Conservation (phyloP, 1,140 invertebrate genomes). For the Diplogasteroides magnus region DNA sequence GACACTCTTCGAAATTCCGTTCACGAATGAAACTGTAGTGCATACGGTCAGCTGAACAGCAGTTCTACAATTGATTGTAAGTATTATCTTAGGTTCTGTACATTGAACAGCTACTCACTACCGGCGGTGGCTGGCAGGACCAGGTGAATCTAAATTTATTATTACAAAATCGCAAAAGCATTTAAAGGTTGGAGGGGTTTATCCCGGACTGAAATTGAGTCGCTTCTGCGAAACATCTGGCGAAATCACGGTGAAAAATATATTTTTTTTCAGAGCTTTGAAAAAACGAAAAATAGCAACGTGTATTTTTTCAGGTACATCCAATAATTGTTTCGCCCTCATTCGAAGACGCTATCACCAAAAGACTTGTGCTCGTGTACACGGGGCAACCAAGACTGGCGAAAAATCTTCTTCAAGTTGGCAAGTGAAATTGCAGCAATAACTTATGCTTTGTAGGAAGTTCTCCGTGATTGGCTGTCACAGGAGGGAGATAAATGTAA, state of each 20-base stretch:
- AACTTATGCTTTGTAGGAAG: background rate
- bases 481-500: background rate
- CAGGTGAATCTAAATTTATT: background rate
- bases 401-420: background rate
- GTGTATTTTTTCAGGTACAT: background rate
- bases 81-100: background rate
- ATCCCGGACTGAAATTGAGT: background rate
- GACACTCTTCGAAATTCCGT: background rate
- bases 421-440: background rate
- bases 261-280: no score
- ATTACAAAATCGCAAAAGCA: no score
- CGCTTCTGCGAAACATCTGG: no score
- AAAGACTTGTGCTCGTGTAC: background rate
- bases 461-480: background rate
- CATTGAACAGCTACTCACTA: background rate
- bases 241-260: no score
- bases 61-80: background rate
- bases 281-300: no score
- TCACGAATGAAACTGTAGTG: background rate
- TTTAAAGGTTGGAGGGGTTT: background rate
- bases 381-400: background rate
- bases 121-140: background rate
- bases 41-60: background rate
- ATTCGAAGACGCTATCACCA: background rate
- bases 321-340: background rate